These are phyloP conservation scores for Otis tarda DNA, from an alignment of 2,113 vertebrate genomes.

Conservation along the genomic window DNA sequence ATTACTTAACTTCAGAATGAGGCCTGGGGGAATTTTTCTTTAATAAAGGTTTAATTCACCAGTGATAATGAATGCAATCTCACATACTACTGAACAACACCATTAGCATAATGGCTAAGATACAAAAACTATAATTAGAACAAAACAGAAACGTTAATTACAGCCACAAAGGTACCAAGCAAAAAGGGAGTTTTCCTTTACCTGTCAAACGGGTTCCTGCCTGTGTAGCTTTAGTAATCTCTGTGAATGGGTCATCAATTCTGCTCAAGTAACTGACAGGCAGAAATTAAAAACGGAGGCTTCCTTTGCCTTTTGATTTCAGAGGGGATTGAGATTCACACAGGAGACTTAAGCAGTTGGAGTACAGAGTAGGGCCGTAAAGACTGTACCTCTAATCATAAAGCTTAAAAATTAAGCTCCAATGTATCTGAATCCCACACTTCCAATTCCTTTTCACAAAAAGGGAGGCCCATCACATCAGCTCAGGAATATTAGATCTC, in stretches of 20 bases:
- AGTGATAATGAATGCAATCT: constrained; percentile 89
- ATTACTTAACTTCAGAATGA: constrained; percentile 86
- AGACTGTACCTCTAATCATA: background rate
- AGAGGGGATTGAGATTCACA: background rate
- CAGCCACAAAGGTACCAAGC: constrained; percentile 77
- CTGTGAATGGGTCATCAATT: background rate
- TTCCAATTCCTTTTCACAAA: background rate
- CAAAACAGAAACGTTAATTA: constrained; percentile 84
- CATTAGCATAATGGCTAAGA: constrained; percentile 86
- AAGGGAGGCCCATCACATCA: background rate
- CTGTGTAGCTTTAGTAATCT: constrained; percentile 4
- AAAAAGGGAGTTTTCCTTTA: constrained; percentile 68
- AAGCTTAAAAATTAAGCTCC: background rate
- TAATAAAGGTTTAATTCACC: constrained; percentile 90
- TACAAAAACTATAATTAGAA: constrained; percentile 88
- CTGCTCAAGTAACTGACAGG: background rate
- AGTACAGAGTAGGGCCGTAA: background rate
- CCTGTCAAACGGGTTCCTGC: constrained; percentile 24
- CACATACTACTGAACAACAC: constrained; percentile 85
- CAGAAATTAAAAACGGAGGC: constrained; percentile 36
- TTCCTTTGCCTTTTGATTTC: constrained; percentile 1
- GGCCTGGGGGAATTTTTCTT: constrained; percentile 85
- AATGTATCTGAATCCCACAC: background rate
- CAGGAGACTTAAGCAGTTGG: background rate
- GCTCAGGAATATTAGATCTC: background rate